phyloP scores from a whole-genome alignment of 1,140 invertebrate species.

The Aphidius gifuensis region DNA sequence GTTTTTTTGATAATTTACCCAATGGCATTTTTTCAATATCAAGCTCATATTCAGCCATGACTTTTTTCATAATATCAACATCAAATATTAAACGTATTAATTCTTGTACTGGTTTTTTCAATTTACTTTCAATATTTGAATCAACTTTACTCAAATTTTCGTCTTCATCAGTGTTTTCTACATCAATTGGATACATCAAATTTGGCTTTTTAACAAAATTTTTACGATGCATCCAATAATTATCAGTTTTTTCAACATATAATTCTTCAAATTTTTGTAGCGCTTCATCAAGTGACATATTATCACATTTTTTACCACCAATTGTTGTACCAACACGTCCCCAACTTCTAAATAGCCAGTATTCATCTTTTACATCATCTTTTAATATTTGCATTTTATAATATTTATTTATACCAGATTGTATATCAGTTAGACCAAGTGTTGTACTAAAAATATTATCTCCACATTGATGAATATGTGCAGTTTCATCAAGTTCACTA shows the following conservation, averaged over 20 bases:
- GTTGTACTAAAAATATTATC: slow-evolving; percentile 73
- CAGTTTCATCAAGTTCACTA: slow-evolving; percentile 72
- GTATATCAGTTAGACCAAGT: slow-evolving; percentile 82
- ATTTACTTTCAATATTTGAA: slow-evolving; percentile 61
- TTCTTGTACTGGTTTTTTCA: slow-evolving; percentile 76
- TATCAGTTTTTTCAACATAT: slow-evolving; percentile 85
- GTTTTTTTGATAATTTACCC: slow-evolving; percentile 90
- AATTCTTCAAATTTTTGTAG: slow-evolving; percentile 64
- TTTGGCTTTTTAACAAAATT: slow-evolving; percentile 78
- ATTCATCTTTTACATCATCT: slow-evolving; percentile 67
- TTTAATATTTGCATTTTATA: slow-evolving; percentile 93
- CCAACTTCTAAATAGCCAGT: slow-evolving; percentile 87
- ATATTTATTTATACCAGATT: slow-evolving; percentile 85
- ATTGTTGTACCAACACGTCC: slow-evolving; percentile 91
- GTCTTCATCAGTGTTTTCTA: slow-evolving; percentile 73
- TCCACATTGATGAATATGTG: slow-evolving; percentile 73
- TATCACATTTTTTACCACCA: slow-evolving; percentile 76
- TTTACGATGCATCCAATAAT: slow-evolving; percentile 67
- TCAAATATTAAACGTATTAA: slow-evolving; percentile 88
- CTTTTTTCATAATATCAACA: slow-evolving; percentile 85
- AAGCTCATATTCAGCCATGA: slow-evolving; percentile 92
- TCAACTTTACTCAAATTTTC: slow-evolving; percentile 34
- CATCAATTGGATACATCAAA: slow-evolving; percentile 84
- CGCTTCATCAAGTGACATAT: slow-evolving; percentile 60
- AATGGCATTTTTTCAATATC: slow-evolving; percentile 97